Base-by-base conservation (phyloP, 2,888 invertebrate species). In the Lucinisca nassula region DNA sequence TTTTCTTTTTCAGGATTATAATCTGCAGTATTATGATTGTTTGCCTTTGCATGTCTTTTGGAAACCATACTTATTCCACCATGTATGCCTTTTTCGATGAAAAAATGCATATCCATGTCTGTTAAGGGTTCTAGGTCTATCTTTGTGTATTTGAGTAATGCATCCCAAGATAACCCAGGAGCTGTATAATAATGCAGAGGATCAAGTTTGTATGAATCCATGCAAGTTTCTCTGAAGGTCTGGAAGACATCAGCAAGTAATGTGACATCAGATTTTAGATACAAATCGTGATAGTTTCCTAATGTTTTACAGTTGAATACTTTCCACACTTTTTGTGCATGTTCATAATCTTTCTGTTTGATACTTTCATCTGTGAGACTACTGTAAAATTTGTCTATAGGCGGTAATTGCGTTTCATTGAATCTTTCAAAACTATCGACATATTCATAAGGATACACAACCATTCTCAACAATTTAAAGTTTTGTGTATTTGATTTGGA, bases 201-300 rank as follows among this genome's bases (percentile, higher is more conserved):
- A 85, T 94, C 94, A 51, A 95, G 87, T 76, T 91, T 78, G 81
- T 94, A 94, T 24, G 38, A 14, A 37, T 75, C 55, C 37, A n/a
- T 58, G 61, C 92, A 90, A 14, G 94, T 88, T 72, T 92, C 83
- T 87, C 93, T 89, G 81, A 95, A 95, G 35, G 84, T 92, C 85
- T 96, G 93, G 89, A 95, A 95, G 27, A 95, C 90, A 91, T 95
- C 93, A 30, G 93, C 92, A 38, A 95, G 90, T 21, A 93, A 83
- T 17, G 93, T 84, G 1, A 94, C 92, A 90, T 94, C 94, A 35
- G 92, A 92, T 85, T 91, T 89, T 45, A 92, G 93, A 51, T 78
- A 86, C 21, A 76, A 37, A 21, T 75, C 61, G 30, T 61, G 61
- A 27, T 61, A 61, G 30, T 94, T 90, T 6, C 93, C 91, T 12